Evolutionary conservation across 2,888 invertebrate species (phyloP), one percentile per base, ranked within the genome.

Genomic region (Clitarchus hookeri): DNA sequence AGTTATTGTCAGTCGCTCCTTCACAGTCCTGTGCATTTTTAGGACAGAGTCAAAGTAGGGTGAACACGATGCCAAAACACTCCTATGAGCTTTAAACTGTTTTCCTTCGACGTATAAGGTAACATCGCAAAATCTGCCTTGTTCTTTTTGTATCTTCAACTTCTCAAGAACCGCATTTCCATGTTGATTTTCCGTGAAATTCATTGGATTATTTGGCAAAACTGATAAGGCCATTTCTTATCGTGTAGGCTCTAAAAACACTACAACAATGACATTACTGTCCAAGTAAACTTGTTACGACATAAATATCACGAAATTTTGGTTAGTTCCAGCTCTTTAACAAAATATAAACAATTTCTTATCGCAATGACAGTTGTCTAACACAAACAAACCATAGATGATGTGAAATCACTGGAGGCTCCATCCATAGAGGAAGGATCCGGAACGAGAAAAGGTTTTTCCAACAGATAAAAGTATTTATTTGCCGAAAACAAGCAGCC

Each of bases 1-100:
- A 86, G 92, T 93, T 83, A 94, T 92, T 11, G 92, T 93, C 78
- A 94, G 90, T 90, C 93, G 92, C 89, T 93, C 93, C 89, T 92
- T 92, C 36, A 92, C 91, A 84, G 93, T 91, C 90, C 93, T 93
- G 88, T 92, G 92, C 88, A 92, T 92, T 88, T 93, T 93, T 87
- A 94, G 91, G 86, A 94, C 93, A 27, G 94, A 93, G 89, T 94
- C 94, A 89, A 95, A 94, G 90, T 94, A 94, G 0, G 94, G 94
- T 86, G 94, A 94, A 90, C 93, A 93, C 19, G 94, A 93, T 2
- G 94, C 94, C 85, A 95, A 90, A 86, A 95, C 93, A 90, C 93
- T 93, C 83, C 94, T 92, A 90, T 95, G 95, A 23, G 94, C 94
- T 88, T 92, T 92, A 88, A 94, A 93, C 87, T 93, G 92, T 89